Percentiles rank a stretch among this genome's conserved stretches.
Conservation (phyloP, 2,797 vertebrate species). For the Artibeus lituratus region DNA sequence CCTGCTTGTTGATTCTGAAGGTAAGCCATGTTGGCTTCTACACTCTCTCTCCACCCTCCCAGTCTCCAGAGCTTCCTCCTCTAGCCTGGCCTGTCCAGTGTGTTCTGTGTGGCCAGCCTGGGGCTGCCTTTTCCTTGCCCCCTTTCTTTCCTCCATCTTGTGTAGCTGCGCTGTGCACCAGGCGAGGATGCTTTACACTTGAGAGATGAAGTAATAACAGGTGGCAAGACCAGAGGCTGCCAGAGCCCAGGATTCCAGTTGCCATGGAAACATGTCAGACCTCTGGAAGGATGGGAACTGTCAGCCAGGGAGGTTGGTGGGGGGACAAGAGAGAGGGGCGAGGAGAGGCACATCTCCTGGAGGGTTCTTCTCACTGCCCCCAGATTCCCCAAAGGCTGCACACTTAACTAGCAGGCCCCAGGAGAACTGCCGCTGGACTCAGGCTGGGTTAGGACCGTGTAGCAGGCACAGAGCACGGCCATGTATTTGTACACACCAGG, state of each 20-base stretch:
- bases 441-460: fast-evolving
- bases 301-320: conserved; percentile 60
- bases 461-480: background rate
- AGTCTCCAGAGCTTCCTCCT: background rate
- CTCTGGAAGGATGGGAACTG: conserved; percentile 78
- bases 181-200: conserved; percentile 70
- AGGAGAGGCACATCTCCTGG: conserved; percentile 51
- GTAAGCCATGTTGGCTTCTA: conserved; percentile 10
- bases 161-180: conserved; percentile 38
- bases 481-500: background rate
- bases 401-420: background rate
- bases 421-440: background rate
- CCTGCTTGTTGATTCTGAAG: conserved; percentile 54
- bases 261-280: conserved; percentile 81
- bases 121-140: background rate
- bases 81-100: background rate
- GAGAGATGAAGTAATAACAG: conserved; percentile 82
- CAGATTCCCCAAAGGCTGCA: conserved; percentile 30
- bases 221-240: conserved; percentile 83
- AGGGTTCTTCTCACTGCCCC: conserved; percentile 56
- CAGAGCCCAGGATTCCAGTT: conserved; percentile 73
- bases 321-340: conserved; percentile 24
- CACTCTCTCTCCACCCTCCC: background rate
- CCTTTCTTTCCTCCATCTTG: conserved; percentile 14
- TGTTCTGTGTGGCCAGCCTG: background rate